phyloP scores from a whole-genome alignment of 2,797 vertebrate species.

The Micropoecilia bifurca region DNA sequence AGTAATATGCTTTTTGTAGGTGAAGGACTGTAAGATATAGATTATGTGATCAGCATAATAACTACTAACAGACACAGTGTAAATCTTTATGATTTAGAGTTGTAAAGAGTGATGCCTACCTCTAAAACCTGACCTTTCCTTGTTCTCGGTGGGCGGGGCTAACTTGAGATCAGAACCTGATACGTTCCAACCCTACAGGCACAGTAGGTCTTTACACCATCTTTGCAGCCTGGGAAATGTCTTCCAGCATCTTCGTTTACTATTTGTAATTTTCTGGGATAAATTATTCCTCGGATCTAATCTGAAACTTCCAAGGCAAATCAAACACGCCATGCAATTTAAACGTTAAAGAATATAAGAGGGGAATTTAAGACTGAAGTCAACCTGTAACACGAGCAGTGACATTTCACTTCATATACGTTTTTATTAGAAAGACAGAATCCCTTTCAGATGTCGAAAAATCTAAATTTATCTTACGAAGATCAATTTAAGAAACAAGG shows the following conservation, averaged over 20 bases:
- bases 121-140: neutral
- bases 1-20: neutral
- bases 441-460: neutral
- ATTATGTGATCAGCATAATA: neutral
- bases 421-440: neutral
- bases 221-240: neutral
- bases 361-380: neutral
- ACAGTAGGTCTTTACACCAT: neutral
- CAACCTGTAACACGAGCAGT: neutral
- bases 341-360: neutral
- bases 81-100: neutral
- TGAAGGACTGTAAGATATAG: neutral
- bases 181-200: neutral
- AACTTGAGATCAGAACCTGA: neutral
- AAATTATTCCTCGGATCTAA: neutral
- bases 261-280: neutral
- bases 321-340: neutral
- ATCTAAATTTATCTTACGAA: neutral
- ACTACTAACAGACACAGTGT: neutral
- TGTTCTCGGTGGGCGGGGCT: neutral
- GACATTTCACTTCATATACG: neutral
- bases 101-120: neutral
- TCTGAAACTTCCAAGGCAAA: neutral
- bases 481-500: neutral
- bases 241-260: neutral